Conservation (phyloP, 2,797 vertebrate species). For the Euphonia xanthogaster region DNA sequence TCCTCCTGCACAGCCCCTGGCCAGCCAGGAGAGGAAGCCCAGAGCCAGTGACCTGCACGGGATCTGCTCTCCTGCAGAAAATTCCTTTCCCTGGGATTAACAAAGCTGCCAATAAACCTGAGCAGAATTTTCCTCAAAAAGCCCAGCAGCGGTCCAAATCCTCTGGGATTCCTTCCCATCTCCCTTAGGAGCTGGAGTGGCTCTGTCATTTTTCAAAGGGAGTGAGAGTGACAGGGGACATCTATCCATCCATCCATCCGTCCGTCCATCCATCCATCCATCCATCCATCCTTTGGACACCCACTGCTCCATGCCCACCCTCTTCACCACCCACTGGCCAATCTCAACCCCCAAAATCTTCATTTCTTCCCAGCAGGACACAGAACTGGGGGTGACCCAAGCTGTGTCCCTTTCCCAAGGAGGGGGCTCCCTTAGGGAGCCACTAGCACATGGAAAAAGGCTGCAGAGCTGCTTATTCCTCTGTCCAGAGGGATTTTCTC, state of each 20-base stretch:
- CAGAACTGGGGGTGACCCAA: neutral
- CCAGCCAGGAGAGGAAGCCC: neutral
- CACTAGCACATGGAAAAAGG: accelerated
- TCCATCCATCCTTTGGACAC: neutral
- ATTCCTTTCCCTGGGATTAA: neutral
- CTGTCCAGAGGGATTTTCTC: neutral
- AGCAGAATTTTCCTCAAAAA: neutral
- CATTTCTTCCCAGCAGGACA: neutral
- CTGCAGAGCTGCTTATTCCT: neutral
- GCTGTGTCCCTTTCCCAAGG: neutral
- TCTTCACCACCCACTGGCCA: neutral
- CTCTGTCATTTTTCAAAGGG: neutral
- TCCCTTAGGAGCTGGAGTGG: neutral
- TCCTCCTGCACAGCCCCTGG: neutral
- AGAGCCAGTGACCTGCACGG: accelerated
- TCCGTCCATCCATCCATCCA: neutral
- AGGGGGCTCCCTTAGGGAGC: neutral
- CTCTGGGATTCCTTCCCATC: neutral
- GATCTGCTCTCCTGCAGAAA: neutral
- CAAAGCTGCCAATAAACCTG: neutral
- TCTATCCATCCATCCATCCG: neutral
- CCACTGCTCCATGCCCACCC: neutral
- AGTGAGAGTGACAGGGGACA: neutral
- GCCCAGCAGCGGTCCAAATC: accelerated
- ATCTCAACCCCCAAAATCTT: neutral